Evolutionary conservation across 1,140 invertebrate genomes (phyloP).

Genomic region (Neodiprion fabricii): DNA sequence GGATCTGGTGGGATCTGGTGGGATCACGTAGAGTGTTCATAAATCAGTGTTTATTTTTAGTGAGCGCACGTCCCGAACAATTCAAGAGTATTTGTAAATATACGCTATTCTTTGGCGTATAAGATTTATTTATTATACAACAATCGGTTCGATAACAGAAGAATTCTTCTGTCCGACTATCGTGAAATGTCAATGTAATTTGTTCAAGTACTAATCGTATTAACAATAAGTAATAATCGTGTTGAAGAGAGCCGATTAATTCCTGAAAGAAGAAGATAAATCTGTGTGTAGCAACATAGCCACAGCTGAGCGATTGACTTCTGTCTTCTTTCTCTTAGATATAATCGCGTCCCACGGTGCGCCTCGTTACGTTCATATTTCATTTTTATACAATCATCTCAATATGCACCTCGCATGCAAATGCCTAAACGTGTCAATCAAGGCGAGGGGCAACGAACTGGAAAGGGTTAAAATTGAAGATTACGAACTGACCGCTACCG

Average conservation of each 20-base stretch:
- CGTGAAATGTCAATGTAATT: not conserved
- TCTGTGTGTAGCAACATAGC: not conserved
- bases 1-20: not conserved
- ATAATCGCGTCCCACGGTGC: not conserved
- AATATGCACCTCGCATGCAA: slow-evolving; percentile 56
- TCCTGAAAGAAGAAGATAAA: not conserved
- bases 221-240: not conserved
- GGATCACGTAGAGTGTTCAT: slow-evolving; percentile 25
- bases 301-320: not conserved
- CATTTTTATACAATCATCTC: not conserved
- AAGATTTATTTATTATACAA: not conserved
- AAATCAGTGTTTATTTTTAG: slow-evolving; percentile 44
- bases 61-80: slow-evolving; percentile 8
- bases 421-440: slow-evolving; percentile 62
- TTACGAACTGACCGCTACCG: slow-evolving; percentile 49
- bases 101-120: not conserved
- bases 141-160: not conserved
- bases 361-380: not conserved
- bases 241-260: not conserved
- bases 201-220: not conserved
- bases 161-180: not conserved
- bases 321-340: not conserved
- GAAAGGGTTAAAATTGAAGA: slow-evolving; percentile 47
- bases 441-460: slow-evolving; percentile 51
- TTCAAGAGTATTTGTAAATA: slow-evolving; percentile 19